A percentile compares a stretch with the other conserved stretches of the same genome.
These are phyloP conservation scores for Salvelinus namaycush DNA, from an alignment of 2,113 vertebrate species.

Conservation along the genomic window DNA sequence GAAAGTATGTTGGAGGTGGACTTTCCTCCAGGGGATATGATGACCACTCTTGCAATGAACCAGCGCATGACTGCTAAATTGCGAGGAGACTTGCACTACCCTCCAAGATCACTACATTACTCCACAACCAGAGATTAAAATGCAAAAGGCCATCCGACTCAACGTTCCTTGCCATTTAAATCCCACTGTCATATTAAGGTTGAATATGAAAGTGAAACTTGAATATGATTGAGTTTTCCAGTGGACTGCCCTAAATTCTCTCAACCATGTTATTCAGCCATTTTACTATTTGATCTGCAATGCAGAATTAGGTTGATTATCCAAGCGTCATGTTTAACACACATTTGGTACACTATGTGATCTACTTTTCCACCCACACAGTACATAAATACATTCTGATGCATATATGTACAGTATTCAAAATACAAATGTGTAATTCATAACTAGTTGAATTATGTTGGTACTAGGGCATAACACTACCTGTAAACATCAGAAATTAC, in stretches of 20 bases:
- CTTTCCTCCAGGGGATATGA: background rate
- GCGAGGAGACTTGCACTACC: background rate
- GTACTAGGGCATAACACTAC: background rate
- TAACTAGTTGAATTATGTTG: no score
- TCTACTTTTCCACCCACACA: constrained; percentile 13
- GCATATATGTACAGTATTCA: background rate
- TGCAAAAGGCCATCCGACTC: background rate
- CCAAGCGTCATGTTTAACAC: constrained; percentile 33
- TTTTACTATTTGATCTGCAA: constrained; percentile 43
- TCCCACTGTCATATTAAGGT: constrained; percentile 34
- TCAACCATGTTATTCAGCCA: constrained; percentile 24
- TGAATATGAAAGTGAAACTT: constrained; percentile 9
- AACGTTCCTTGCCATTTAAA: constrained; percentile 9
- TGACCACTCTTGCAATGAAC: background rate
- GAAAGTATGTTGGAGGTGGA: background rate
- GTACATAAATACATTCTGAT: background rate
- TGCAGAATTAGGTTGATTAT: constrained; percentile 57
- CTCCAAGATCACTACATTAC: constrained; percentile 5
- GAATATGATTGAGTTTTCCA: background rate
- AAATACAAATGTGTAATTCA: background rate
- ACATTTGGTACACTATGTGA: constrained; percentile 50
- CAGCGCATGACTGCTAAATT: background rate
- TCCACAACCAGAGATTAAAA: background rate
- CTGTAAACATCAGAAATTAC: background rate
- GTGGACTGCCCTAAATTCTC: constrained; percentile 22